Conservation (phyloP, 1,140 invertebrate genomes). For the Lysiphlebus fabarum region DNA sequence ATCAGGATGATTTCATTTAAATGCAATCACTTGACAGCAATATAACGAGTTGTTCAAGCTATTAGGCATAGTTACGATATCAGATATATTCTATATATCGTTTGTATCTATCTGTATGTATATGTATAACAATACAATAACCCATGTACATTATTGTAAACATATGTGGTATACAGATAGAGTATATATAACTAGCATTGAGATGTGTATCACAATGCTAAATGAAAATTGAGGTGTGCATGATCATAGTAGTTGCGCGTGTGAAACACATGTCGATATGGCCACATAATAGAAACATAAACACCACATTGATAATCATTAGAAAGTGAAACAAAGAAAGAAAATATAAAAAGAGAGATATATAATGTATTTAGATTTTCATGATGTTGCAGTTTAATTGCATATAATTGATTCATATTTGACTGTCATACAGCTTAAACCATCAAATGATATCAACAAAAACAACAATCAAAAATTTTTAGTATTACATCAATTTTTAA, state of each 20-base stretch:
- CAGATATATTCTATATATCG: conserved; percentile 3
- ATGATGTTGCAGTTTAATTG: conserved; percentile 51
- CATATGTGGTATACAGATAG: conserved; percentile 30
- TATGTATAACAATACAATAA: conserved; percentile 5
- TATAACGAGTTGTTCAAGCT: conserved; percentile 1
- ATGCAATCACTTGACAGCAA: conserved; percentile 6
- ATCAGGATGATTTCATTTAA: conserved; percentile 4
- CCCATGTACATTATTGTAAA: conserved; percentile 20
- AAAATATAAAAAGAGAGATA: neutral
- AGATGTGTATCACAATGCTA: conserved; percentile 35
- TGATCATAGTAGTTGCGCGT: conserved; percentile 26
- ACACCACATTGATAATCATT: conserved; percentile 33
- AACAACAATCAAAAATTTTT: too few species aligned
- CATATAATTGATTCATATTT: conserved; percentile 50
- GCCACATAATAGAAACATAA: conserved; percentile 53
- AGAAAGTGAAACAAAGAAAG: too few species aligned
- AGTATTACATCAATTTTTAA: too few species aligned
- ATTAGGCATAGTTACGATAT: conserved; percentile 33
- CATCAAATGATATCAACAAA: too few species aligned
- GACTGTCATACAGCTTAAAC: conserved; percentile 20
- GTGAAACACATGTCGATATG: conserved; percentile 50
- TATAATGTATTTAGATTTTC: conserved; percentile 46
- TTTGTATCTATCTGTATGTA: neutral
- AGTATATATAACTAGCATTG: conserved; percentile 21
- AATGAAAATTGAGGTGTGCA: conserved; percentile 32